Conservation (phyloP, 1,140 invertebrate genomes). For the Brachionus rotundiformis region DNA sequence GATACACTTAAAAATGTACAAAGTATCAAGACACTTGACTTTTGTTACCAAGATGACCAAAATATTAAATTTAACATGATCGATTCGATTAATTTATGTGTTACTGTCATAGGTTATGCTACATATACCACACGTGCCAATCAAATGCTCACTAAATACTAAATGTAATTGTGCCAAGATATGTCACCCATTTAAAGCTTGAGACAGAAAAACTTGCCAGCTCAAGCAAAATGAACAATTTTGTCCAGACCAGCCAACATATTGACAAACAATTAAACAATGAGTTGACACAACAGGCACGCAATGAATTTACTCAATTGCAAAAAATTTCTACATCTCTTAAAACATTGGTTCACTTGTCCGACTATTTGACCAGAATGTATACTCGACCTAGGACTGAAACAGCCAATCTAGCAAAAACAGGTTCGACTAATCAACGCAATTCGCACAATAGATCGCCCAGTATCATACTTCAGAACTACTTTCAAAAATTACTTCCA, state of each 20-base stretch:
- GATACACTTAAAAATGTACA: neutral
- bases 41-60: constrained; percentile 64
- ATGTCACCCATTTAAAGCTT: constrained; percentile 60
- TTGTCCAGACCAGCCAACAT: too few species aligned
- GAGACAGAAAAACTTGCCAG: constrained; percentile 75
- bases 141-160: constrained; percentile 94
- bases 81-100: constrained; percentile 63
- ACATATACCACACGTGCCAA: constrained; percentile 89
- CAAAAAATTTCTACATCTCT: constrained; percentile 56
- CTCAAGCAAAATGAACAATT: constrained; percentile 55
- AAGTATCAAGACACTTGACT: constrained; percentile 56
- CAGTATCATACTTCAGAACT: constrained; percentile 56
- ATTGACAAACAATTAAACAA: neutral
- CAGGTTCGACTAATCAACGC: neutral
- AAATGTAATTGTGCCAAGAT: constrained; percentile 91
- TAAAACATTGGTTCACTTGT: constrained; percentile 47
- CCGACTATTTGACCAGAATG: constrained; percentile 51
- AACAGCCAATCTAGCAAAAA: neutral
- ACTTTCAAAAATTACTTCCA: constrained; percentile 76
- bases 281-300: constrained; percentile 65
- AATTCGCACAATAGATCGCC: constrained; percentile 47
- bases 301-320: constrained; percentile 89
- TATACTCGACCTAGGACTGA: neutral
- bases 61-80: constrained; percentile 61
- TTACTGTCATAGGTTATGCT: constrained; percentile 92